These are phyloP conservation scores for Pemphredon lugubris DNA, from an alignment of 2,888 invertebrate genomes.

Conservation along the genomic window DNA sequence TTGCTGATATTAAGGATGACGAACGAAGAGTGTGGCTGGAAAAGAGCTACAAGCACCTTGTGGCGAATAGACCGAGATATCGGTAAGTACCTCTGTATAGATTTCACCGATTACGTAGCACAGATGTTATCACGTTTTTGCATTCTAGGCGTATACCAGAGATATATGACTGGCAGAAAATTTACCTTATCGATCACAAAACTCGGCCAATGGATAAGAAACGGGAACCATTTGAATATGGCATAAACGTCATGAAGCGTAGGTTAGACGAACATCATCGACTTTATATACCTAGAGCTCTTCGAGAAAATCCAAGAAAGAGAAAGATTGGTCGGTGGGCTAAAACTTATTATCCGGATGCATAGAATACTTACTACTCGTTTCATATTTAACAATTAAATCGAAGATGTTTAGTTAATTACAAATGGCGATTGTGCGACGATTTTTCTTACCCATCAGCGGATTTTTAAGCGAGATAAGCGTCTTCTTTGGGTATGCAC, in stretches of 20 bases:
- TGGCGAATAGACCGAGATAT: conserved; percentile 86
- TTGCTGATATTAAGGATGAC: conserved; percentile 87
- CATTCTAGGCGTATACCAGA: conserved; percentile 84
- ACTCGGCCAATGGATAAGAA: conserved; percentile 87
- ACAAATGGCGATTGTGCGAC: too few relatives aligned
- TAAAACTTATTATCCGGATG: conserved; percentile 86
- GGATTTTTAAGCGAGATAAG: too few relatives aligned
- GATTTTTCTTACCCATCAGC: too few relatives aligned
- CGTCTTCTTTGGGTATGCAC: too few relatives aligned
- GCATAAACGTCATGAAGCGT: conserved; percentile 85
- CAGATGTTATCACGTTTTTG: neutral
- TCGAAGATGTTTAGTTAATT: too few relatives aligned
- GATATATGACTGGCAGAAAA: conserved; percentile 90
- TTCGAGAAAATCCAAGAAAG: conserved; percentile 84
- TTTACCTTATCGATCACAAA: conserved; percentile 89
- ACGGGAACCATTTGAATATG: conserved; percentile 84
- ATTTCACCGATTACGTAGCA: neutral
- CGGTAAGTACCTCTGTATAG: conserved; percentile 60
- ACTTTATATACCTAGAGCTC: conserved; percentile 86
- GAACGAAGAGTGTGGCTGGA: conserved; percentile 88
- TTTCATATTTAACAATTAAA: too few relatives aligned
- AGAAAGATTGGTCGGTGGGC: conserved; percentile 84
- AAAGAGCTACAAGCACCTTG: conserved; percentile 85
- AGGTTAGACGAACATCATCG: conserved; percentile 86
- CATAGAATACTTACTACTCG: conserved; percentile 55